A percentile compares a stretch with the other conserved stretches of the same genome.
phyloP scores from a whole-genome alignment of 2,888 invertebrate genomes.

The Cryptosula pallasiana region DNA sequence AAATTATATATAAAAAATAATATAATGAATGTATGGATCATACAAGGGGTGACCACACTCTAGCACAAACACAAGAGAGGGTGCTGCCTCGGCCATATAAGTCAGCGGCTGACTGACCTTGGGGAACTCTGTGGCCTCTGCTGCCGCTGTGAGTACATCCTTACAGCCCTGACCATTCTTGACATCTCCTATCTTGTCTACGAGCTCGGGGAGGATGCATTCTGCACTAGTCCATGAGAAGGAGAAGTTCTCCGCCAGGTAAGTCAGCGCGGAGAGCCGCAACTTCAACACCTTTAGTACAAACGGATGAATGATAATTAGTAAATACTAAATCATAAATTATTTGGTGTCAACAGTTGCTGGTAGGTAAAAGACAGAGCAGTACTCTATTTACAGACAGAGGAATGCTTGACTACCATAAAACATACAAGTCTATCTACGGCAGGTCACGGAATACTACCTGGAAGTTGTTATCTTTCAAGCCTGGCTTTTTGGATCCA shows the following conservation, averaged over 20 bases:
- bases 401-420: too few species aligned
- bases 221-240: slow-evolving; percentile 65
- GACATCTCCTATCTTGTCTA: slow-evolving; percentile 75
- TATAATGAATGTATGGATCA: too few species aligned
- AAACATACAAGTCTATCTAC: too few species aligned
- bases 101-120: background rate
- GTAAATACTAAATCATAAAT: too few species aligned
- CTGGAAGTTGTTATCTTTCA: slow-evolving; percentile 84
- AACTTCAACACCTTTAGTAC: slow-evolving; percentile 65
- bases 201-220: slow-evolving; percentile 71
- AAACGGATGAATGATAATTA: background rate
- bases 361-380: too few species aligned
- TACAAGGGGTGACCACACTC: too few species aligned
- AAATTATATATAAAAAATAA: too few species aligned
- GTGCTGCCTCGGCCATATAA: too few species aligned
- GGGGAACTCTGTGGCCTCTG: slow-evolving; percentile 61
- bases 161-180: slow-evolving; percentile 67
- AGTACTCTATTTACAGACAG: too few species aligned
- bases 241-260: slow-evolving; percentile 65
- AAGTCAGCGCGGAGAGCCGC: slow-evolving; percentile 72
- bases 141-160: slow-evolving; percentile 66
- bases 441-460: too few species aligned
- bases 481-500: slow-evolving; percentile 75
- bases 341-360: too few species aligned
- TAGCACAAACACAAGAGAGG: too few species aligned